A percentile compares a stretch with the other conserved stretches of the same genome.
These are phyloP conservation scores for Drosophila ercepeae DNA, from an alignment of 1,140 invertebrate species.

Conservation along the genomic window DNA sequence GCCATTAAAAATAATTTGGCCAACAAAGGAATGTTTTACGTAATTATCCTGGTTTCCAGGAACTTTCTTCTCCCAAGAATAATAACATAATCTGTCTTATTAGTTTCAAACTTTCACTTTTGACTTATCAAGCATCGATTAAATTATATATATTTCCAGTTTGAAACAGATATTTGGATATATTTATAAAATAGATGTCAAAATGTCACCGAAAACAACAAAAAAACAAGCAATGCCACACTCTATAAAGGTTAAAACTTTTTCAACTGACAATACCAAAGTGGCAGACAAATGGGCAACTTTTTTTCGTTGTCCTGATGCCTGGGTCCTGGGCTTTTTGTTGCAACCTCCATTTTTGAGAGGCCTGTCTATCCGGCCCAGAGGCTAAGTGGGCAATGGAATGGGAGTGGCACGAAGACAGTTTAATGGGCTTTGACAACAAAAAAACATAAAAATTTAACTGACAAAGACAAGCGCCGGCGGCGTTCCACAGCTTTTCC, in stretches of 20 bases:
- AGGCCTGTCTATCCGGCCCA: conserved; percentile 15
- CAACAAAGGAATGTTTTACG: neutral
- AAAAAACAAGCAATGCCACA: conserved; percentile 44
- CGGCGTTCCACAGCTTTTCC: too few relatives aligned
- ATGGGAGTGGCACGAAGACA: conserved; percentile 39
- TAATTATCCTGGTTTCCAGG: neutral
- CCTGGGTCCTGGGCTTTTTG: too few relatives aligned
- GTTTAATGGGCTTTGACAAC: conserved; percentile 61
- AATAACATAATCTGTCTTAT: conserved; percentile 26
- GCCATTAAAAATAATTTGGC: conserved; percentile 33
- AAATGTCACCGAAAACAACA: conserved; percentile 1
- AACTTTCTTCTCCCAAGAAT: conserved; percentile 4
- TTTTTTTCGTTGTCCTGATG: conserved; percentile 46
- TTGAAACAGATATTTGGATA: neutral
- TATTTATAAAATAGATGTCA: conserved; percentile 25
- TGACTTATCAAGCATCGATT: conserved; percentile 15
- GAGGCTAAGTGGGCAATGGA: conserved; percentile 1
- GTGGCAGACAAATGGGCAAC: conserved; percentile 63
- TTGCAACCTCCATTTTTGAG: conserved; percentile 7
- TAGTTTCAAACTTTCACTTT: conserved; percentile 6
- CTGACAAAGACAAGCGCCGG: conserved; percentile 27
- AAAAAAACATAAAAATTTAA: conserved; percentile 60
- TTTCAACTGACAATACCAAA: conserved; percentile 61
- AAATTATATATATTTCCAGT: conserved; percentile 13
- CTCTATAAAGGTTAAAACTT: conserved; percentile 70